These are phyloP conservation scores for Lacerta bilineata DNA, from an alignment of 2,797 vertebrate genomes.

Conservation along the genomic window DNA sequence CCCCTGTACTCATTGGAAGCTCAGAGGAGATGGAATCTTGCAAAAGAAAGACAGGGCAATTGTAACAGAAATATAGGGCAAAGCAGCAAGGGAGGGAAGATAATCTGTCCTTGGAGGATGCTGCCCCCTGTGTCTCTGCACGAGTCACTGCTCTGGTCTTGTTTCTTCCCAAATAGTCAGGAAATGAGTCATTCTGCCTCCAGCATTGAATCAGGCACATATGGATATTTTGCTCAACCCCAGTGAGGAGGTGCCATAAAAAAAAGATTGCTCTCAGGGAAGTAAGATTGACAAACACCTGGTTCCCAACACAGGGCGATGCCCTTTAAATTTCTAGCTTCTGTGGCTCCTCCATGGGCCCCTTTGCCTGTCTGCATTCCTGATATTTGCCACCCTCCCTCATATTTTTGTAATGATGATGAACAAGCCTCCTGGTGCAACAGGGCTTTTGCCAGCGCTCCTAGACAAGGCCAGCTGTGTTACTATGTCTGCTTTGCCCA, in stretches of 20 bases:
- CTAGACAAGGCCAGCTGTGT: background rate
- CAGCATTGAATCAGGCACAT: background rate
- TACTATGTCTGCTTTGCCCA: background rate
- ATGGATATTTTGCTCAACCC: background rate
- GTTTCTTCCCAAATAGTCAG: no score
- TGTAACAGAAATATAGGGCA: no score
- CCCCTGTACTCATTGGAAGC: no score
- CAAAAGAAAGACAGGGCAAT: no score
- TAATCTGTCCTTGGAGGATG: background rate
- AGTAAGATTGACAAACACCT: background rate
- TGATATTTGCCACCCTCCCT: background rate
- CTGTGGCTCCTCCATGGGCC: background rate
- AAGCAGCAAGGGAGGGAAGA: no score
- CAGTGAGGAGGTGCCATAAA: background rate
- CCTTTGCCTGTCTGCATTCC: background rate
- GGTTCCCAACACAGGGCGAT: background rate
- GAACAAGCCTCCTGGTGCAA: background rate
- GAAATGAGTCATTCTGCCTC: background rate
- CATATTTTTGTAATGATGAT: background rate
- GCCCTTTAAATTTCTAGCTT: background rate
- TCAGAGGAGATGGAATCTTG: no score
- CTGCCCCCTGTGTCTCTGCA: background rate
- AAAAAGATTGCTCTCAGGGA: background rate
- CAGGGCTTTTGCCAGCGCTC: background rate
- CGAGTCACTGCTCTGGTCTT: background rate